Conservation (phyloP, 2,113 vertebrate species). For the Phalacrocorax carbo region DNA sequence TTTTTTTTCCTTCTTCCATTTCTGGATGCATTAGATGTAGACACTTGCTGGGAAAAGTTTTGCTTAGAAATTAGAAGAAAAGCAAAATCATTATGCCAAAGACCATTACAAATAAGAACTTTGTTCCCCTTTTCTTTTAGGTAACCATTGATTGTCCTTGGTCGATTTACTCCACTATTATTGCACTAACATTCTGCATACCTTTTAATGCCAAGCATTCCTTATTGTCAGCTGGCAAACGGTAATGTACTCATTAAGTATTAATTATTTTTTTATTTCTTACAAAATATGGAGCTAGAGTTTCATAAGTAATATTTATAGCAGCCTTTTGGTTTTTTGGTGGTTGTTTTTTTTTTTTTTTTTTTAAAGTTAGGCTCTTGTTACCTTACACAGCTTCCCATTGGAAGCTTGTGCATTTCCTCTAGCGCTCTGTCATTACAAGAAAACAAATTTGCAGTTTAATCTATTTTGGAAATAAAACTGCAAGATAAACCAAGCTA, state of each 20-base stretch:
- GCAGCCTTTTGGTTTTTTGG: background rate
- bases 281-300: background rate
- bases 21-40: background rate
- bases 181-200: slow-evolving; percentile 92
- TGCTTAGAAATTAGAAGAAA: background rate
- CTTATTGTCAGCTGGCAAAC: slow-evolving; percentile 89
- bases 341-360: background rate
- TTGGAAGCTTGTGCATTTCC: background rate
- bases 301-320: background rate
- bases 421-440: background rate
- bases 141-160: slow-evolving; percentile 97
- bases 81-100: background rate
- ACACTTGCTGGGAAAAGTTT: background rate
- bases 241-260: slow-evolving; percentile 73
- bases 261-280: background rate
- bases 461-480: background rate
- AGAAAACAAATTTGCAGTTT: background rate
- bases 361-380: background rate
- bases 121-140: slow-evolving; percentile 68
- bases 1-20: background rate
- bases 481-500: background rate
- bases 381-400: background rate
- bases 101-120: background rate
- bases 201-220: slow-evolving; percentile 92
- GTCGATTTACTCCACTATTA: slow-evolving; percentile 97